phyloP scores from a whole-genome alignment of 2,888 invertebrate genomes.

The Idaea aversata region DNA sequence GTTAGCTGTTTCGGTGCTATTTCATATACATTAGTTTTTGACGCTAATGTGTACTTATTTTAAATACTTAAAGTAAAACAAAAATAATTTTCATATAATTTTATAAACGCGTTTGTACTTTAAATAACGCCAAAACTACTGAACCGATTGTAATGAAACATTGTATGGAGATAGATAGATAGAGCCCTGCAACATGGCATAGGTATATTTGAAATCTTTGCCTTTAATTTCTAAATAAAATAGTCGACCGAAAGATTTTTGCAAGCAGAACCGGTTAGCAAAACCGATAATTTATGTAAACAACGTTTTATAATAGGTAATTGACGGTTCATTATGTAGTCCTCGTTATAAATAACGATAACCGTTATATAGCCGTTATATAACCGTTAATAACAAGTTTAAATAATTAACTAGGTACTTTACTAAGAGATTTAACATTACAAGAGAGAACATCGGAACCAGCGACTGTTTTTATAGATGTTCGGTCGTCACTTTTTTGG shows the following conservation, averaged over 20 bases:
- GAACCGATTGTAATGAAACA: too few species aligned
- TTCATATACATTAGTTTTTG: conserved; percentile 44
- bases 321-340: conserved; percentile 14
- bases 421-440: not conserved
- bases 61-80: too few species aligned
- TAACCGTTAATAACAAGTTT: conserved; percentile 19
- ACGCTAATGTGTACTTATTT: conserved; percentile 32
- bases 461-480: too few species aligned
- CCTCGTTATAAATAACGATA: conserved; percentile 19
- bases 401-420: conserved; percentile 16
- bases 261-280: not conserved
- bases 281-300: conserved; percentile 1
- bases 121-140: too few species aligned
- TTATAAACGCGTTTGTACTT: too few species aligned
- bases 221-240: not conserved
- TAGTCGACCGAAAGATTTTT: conserved; percentile 10
- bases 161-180: too few species aligned
- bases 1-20: conserved; percentile 48
- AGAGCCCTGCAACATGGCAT: too few species aligned
- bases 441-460: not conserved
- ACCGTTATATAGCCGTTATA: conserved; percentile 19
- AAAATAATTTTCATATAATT: too few species aligned
- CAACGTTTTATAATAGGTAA: not conserved
- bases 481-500: too few species aligned
- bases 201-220: not conserved